Evolutionary conservation across 1,140 invertebrate genomes (phyloP).

Genomic region (Cardiocondyla obscurior): DNA sequence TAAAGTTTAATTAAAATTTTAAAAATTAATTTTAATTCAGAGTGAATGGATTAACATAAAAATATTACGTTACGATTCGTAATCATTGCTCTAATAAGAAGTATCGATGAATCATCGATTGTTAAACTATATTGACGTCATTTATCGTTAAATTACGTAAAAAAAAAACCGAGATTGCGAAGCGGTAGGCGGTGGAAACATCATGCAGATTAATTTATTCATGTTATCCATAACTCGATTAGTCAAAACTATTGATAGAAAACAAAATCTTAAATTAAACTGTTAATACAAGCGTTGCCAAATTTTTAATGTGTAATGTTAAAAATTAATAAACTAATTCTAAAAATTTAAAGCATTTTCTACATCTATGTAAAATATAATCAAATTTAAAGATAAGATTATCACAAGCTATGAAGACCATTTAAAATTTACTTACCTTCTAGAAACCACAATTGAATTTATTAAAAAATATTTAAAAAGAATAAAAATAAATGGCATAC

Average conservation of each 20-base stretch:
- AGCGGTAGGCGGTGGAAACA: background rate
- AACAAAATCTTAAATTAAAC: background rate
- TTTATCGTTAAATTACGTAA: background rate
- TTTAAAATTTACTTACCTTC: conserved; percentile 18
- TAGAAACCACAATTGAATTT: background rate
- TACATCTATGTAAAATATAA: background rate
- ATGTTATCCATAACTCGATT: background rate
- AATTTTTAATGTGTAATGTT: background rate
- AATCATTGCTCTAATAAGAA: background rate
- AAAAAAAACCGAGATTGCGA: background rate
- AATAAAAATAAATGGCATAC: background rate
- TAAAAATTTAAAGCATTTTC: background rate
- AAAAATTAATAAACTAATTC: background rate
- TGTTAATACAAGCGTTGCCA: background rate
- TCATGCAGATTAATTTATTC: conserved; percentile 30
- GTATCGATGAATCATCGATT: too few relatives aligned
- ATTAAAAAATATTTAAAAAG: too few relatives aligned
- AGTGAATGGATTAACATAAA: conserved; percentile 3
- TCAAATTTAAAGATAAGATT: background rate
- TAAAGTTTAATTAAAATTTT: too few relatives aligned
- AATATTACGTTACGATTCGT: background rate
- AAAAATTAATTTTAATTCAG: background rate
- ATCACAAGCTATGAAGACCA: background rate
- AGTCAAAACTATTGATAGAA: conserved; percentile 41
- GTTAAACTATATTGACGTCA: too few relatives aligned